Evolutionary conservation across 2,113 vertebrate genomes (phyloP), one percentile per base, ranked within the genome.

Genomic region (Lota lota): DNA sequence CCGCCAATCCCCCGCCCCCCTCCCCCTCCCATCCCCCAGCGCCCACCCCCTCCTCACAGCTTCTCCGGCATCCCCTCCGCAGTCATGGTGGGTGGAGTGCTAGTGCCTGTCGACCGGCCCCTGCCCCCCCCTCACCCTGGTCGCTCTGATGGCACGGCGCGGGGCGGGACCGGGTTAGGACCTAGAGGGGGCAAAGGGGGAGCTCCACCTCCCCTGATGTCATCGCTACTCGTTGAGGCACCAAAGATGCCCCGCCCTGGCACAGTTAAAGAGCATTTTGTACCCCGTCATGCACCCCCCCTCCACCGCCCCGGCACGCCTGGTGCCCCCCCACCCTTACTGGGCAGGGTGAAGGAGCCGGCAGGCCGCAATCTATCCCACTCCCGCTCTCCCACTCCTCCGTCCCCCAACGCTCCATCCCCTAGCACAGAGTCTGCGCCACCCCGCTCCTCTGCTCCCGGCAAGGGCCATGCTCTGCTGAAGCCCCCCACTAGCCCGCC

Each of bases 251-350:
- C 92, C 67, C 93, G 90, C 54, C 88, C 89, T n/a, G 94, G 94
- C 85, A 91, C 94, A 1, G 79, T 96, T 63, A 95, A 96, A 74
- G 95, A 98, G 84, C 89, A 90, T 69, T 96, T 95, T 61, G 36
- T 75, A 5, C 83, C 90, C 59, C 93, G 89, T n/a, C 66, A 93
- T 3, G 83, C 86, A 2, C 86, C 87, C 62, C 84, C 93, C 15
- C 91, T 93, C 75, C 92, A 90, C 71, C 91, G 80, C 64, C 82
- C 79, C 67, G 91, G 65, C 16, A 87, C 78, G 80, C 88, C 78
- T 59, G 92, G 83, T 19, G 79, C 83, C n/a, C 91, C 89, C 54
- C 89, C 89, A 4, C 90, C 90, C 59, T 81, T 91, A 56, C 76
- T 93, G 17, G 87, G 92, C 64, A 88, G 92, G 61, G 78, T 90